A percentile compares a stretch with the other conserved stretches of the same genome.
Evolutionary conservation across 2,113 vertebrate species (phyloP).

Genomic region (Camelus dromedarius): DNA sequence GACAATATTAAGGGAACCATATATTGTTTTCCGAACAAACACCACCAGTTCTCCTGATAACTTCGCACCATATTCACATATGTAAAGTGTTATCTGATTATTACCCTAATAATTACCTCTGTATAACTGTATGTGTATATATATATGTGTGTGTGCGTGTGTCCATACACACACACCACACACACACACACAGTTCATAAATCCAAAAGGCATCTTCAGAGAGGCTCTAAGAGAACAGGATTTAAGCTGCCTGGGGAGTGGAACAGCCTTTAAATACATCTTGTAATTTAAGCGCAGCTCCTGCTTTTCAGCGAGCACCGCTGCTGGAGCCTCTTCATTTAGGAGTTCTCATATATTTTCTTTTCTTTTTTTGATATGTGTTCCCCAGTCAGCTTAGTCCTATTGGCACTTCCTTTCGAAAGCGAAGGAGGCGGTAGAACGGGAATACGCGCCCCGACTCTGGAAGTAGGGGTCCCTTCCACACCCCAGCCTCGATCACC

Average conservation of each 20-base stretch:
- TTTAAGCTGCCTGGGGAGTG: background rate
- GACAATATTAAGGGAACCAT: background rate
- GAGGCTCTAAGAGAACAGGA: background rate
- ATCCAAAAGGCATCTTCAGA: background rate
- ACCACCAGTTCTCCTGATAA: background rate
- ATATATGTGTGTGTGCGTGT: background rate
- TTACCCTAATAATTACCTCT: background rate
- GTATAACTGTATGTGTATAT: background rate
- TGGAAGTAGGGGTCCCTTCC: background rate
- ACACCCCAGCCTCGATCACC: background rate
- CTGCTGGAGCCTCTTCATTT: background rate
- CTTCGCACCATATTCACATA: background rate
- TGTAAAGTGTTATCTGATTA: background rate
- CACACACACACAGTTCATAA: background rate
- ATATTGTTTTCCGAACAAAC: background rate
- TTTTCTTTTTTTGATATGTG: background rate
- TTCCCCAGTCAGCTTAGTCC: background rate
- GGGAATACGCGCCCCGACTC: background rate
- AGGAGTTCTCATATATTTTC: background rate
- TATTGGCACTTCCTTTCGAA: background rate
- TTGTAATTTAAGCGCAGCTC: background rate
- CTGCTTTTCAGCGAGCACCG: conserved; percentile 33
- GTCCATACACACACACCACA: background rate
- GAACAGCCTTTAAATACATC: conserved; percentile 21
- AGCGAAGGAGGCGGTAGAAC: background rate